Base-by-base conservation (phyloP, 2,797 vertebrate genomes). In the Lutjanus campechanus region DNA sequence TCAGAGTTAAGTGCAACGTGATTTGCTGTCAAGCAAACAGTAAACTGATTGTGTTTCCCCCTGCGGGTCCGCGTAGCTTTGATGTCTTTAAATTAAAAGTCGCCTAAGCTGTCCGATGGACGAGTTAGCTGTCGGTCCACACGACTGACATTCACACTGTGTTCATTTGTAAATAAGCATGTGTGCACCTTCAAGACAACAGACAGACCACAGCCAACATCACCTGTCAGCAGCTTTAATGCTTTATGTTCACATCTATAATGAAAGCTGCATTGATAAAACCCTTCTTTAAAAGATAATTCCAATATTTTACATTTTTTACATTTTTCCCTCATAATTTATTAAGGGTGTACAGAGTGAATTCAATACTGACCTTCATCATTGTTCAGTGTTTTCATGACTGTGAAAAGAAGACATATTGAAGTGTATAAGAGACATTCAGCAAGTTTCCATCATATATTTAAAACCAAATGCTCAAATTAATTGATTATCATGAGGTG, bases 21-120 rank as follows among this genome's bases (percentile, higher is more conserved):
- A 66, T 72, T 66, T 59, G 40, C 22, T 60, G 63, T 49, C 47
- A 54, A 46, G 19, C 25, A 47, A 77, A 78, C 10, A 62, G 46
- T 36, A 44, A 59, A 71, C 11, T 43, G n/a, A 44, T 77, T 51
- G 43, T 49, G 43, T 70, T 70, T 70, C 41, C 16, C 55, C 44
- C 5, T 40, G 29, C 6, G 8, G 29, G 54, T 59, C n/a, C 1
- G 1, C n/a, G 63, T 20, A 12, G 41, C 17, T 46, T 59, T 54
- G 74, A 68, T 40, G 13, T 53, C 29, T 51, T 58, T 2, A n/a
- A 46, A 63, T 67, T 44, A 11, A 59, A 69, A 44, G 56, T 58
- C 67, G 43, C 53, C 47, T 11, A 12, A 54, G 29, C 36, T 53
- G 25, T 51, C 53, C 20, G 17, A 15, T 16, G 22, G 16, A 47